A percentile compares a stretch with the other conserved stretches of the same genome.
phyloP scores from a whole-genome alignment of 2,113 vertebrate species.

The Ageneiosus marmoratus region DNA sequence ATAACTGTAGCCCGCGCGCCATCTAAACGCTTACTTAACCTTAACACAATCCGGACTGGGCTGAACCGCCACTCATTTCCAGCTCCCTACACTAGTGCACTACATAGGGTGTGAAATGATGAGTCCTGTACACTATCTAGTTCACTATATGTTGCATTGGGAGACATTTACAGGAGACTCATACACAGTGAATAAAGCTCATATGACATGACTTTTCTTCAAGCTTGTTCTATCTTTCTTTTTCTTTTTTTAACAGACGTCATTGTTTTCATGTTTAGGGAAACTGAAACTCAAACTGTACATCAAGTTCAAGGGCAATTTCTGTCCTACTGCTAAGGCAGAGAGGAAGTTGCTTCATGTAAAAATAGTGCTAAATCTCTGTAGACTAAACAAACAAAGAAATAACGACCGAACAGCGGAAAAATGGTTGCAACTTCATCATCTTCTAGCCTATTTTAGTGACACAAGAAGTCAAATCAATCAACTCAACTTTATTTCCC shows the following conservation, averaged over 20 bases:
- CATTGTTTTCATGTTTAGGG: neutral
- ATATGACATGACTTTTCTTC: neutral
- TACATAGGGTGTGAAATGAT: neutral
- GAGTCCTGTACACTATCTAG: neutral
- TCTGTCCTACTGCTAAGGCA: neutral
- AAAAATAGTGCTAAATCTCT: neutral
- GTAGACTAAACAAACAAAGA: neutral
- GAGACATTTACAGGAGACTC: too few relatives aligned
- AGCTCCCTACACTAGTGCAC: neutral
- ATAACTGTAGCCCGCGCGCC: neutral
- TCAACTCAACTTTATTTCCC: neutral
- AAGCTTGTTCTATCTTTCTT: neutral
- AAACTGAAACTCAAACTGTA: neutral
- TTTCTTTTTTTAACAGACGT: neutral
- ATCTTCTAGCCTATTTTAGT: neutral
- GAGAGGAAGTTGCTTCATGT: neutral
- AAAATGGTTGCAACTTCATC: neutral
- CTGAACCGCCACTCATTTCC: neutral
- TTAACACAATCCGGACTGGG: neutral
- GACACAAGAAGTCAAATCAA: neutral
- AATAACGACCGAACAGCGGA: neutral
- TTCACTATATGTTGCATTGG: neutral
- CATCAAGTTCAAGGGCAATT: neutral
- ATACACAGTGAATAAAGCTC: too few relatives aligned
- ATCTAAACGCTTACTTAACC: constrained; percentile 15